phyloP scores from a whole-genome alignment of 2,797 vertebrate genomes.

The Remorina albescens region DNA sequence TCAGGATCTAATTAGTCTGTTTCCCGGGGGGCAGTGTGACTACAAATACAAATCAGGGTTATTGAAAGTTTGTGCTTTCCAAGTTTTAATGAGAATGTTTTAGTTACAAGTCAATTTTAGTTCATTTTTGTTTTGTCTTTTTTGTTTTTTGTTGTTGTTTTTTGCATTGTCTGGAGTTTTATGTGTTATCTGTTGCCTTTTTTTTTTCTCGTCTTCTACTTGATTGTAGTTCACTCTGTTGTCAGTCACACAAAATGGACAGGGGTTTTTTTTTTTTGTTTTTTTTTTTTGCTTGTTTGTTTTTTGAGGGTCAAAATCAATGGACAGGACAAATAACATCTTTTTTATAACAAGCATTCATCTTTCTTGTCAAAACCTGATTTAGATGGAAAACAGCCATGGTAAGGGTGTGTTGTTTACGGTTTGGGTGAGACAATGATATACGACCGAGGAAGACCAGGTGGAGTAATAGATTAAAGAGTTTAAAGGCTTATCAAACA shows the following conservation, averaged over 20 bases:
- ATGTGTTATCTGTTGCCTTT: neutral
- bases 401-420: constrained; percentile 7
- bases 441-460: constrained; percentile 24
- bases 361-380: neutral
- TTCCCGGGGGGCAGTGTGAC: constrained; percentile 40
- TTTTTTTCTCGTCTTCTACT: neutral
- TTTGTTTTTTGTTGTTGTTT: too few relatives aligned
- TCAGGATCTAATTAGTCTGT: constrained; percentile 66
- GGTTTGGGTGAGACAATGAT: constrained; percentile 15
- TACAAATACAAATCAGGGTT: constrained; percentile 45
- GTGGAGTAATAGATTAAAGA: constrained; percentile 34
- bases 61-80: constrained; percentile 27
- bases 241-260: neutral
- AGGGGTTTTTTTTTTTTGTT: neutral
- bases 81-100: constrained; percentile 34
- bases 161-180: neutral
- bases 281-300: neutral
- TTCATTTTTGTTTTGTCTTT: too few relatives aligned
- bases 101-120: neutral
- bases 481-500: constrained; percentile 29
- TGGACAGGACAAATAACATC: neutral
- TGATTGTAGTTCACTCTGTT: neutral
- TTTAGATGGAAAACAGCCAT: neutral
- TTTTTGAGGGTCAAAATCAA: neutral
- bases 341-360: neutral